These are phyloP conservation scores for Nephrotoma appendiculata DNA, from an alignment of 2,888 invertebrate species.

Conservation along the genomic window DNA sequence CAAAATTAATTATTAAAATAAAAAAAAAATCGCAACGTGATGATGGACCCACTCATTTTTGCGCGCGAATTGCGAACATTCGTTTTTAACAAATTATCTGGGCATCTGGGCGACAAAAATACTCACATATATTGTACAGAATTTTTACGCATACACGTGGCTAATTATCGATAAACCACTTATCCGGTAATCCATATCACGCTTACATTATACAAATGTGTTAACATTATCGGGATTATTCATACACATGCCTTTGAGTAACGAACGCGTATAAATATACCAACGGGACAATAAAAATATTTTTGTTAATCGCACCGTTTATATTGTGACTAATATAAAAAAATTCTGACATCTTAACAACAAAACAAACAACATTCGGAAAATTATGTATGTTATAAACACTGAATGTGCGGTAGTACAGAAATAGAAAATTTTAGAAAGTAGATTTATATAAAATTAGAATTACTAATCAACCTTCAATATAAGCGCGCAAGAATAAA, in stretches of 20 bases:
- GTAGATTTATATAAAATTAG: neutral
- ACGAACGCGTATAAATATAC: neutral
- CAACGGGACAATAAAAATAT: neutral
- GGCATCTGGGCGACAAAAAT: neutral
- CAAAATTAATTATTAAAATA: neutral
- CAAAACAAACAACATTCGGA: neutral
- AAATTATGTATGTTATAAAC: neutral
- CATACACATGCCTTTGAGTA: neutral
- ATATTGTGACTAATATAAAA: neutral
- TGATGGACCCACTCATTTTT: neutral
- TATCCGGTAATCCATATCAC: neutral
- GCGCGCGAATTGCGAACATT: neutral
- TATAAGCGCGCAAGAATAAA: neutral
- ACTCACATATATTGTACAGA: neutral
- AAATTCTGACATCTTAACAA: neutral
- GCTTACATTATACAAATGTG: neutral
- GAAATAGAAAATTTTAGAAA: neutral
- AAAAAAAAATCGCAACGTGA: neutral
- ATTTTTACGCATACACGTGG: neutral
- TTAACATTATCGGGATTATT: neutral
- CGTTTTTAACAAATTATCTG: neutral
- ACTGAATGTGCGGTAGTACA: neutral
- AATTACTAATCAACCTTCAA: neutral
- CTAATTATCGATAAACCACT: neutral
- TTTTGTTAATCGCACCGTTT: neutral